A percentile compares a stretch with the other conserved stretches of the same genome.
phyloP scores from a whole-genome alignment of 2,888 invertebrate species.

The Zygaena filipendulae region DNA sequence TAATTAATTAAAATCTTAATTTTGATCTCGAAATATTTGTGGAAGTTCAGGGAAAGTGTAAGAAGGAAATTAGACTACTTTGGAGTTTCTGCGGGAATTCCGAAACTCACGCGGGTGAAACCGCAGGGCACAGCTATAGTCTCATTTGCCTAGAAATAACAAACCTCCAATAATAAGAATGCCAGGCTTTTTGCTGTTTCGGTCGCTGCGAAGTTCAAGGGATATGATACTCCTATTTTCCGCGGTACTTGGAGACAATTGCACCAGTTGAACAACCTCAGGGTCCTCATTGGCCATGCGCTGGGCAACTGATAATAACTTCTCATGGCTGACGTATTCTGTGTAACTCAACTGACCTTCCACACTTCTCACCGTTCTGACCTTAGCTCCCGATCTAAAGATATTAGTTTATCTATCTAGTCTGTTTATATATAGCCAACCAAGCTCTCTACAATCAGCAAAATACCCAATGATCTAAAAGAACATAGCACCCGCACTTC shows the following conservation, averaged over 20 bases:
- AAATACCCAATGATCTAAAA: conserved; percentile 2
- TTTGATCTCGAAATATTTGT: no score
- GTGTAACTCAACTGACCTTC: conserved; percentile 21
- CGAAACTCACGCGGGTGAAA: no score
- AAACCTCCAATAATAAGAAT: conserved; percentile 52
- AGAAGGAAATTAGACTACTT: no score
- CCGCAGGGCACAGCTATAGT: no score
- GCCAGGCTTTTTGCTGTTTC: conserved; percentile 43
- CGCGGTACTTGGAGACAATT: conserved; percentile 31
- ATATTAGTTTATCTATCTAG: conserved; percentile 3
- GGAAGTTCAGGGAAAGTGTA: no score
- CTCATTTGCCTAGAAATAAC: no score
- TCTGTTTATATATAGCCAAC: neutral
- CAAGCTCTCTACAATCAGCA: no score
- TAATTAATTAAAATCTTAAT: no score
- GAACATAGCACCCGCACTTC: neutral
- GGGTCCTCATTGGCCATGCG: conserved; percentile 28
- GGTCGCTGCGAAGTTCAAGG: conserved; percentile 48
- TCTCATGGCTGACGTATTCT: conserved; percentile 29
- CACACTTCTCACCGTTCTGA: conserved; percentile 31
- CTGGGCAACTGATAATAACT: conserved; percentile 20
- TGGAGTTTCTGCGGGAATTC: no score
- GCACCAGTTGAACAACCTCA: conserved; percentile 31
- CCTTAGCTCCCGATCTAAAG: conserved; percentile 49
- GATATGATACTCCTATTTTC: conserved; percentile 40